phyloP scores from a whole-genome alignment of 2,888 invertebrate genomes.

The Dryadula phaetusa region DNA sequence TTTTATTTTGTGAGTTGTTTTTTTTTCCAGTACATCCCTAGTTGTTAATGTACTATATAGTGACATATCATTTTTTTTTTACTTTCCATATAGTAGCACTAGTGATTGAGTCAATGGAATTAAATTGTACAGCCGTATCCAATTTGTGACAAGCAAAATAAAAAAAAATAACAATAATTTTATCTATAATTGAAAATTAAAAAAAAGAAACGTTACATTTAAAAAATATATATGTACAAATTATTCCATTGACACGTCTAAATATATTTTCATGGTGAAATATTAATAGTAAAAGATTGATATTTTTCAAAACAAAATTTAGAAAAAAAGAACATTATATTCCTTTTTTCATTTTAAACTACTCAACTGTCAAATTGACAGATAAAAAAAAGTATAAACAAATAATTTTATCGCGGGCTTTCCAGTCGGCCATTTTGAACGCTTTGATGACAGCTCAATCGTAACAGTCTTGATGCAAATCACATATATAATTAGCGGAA shows the following conservation, averaged over 20 bases:
- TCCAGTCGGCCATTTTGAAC: constrained; percentile 51
- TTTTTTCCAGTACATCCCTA: constrained; percentile 26
- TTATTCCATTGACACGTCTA: constrained; percentile 34
- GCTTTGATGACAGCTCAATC: constrained; percentile 54
- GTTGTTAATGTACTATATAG: constrained; percentile 67
- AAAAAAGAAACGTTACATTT: background rate
- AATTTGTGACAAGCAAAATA: background rate
- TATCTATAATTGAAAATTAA: background rate
- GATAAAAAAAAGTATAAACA: constrained; percentile 24
- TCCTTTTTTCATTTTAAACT: constrained; percentile 15
- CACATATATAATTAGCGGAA: constrained; percentile 78
- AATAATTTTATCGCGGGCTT: constrained; percentile 52
- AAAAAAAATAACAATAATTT: background rate
- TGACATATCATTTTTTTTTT: constrained; percentile 68
- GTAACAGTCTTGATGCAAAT: constrained; percentile 57
- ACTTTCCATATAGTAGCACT: constrained; percentile 35
- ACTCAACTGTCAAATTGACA: constrained; percentile 31
- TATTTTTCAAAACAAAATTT: constrained; percentile 43
- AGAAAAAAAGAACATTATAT: constrained; percentile 24
- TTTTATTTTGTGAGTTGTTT: constrained; percentile 13
- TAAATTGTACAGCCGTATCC: constrained; percentile 4
- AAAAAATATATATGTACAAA: constrained; percentile 30
- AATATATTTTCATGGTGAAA: constrained; percentile 69
- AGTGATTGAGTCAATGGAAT: constrained; percentile 28
- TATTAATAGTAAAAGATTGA: constrained; percentile 50